Evolutionary conservation across 2,113 vertebrate genomes (phyloP).

Genomic region (Podilymbus podiceps): DNA sequence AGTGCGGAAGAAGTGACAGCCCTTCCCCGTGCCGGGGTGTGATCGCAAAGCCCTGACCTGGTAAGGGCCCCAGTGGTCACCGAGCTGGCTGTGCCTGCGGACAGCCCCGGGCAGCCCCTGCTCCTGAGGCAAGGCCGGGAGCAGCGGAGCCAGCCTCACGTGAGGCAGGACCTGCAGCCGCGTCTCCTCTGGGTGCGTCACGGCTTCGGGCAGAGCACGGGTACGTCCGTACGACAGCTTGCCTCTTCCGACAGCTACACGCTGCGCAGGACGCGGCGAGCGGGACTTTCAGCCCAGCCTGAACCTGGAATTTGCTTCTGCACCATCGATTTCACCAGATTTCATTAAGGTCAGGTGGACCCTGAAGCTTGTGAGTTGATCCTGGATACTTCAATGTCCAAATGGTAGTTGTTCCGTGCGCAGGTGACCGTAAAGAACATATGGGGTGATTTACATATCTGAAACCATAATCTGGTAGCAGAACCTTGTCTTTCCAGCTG

Average conservation of each 20-base stretch:
- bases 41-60: neutral
- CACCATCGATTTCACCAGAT: neutral
- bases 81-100: neutral
- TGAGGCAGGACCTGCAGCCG: neutral
- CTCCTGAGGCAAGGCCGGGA: neutral
- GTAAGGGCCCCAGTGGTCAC: neutral
- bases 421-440: neutral
- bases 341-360: neutral
- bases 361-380: neutral
- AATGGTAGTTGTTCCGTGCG: neutral
- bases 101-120: conserved; percentile 26
- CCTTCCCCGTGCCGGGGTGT: neutral
- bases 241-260: neutral
- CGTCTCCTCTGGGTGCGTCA: neutral
- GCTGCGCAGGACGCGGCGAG: neutral
- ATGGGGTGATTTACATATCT: neutral
- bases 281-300: neutral
- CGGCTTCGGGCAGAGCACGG: neutral
- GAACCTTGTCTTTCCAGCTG: neutral
- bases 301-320: neutral
- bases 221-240: neutral
- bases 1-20: neutral
- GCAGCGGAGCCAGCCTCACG: neutral
- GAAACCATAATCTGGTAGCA: neutral
- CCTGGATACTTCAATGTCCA: neutral